These are phyloP conservation scores for Sebastes fasciatus DNA, from an alignment of 2,113 vertebrate species.

Conservation along the genomic window DNA sequence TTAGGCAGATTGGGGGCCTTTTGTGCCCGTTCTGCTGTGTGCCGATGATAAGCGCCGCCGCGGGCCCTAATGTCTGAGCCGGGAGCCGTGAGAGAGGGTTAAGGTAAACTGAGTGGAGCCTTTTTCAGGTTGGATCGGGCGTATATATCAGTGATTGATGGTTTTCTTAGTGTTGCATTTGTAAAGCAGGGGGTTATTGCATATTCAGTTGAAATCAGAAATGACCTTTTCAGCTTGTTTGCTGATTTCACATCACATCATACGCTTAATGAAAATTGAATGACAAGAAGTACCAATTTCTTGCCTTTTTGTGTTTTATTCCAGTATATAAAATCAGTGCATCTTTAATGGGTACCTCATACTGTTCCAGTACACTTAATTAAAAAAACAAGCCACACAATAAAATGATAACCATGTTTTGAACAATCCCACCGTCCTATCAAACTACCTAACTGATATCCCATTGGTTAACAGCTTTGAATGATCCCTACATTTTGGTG, in stretches of 20 bases:
- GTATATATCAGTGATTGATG: background rate
- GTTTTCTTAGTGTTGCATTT: background rate
- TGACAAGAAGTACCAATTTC: too few species aligned
- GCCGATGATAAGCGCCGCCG: constrained; percentile 77
- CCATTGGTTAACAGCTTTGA: background rate
- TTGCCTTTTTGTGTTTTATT: too few species aligned
- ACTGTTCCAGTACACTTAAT: background rate
- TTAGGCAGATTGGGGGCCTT: constrained; percentile 75
- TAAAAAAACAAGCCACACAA: background rate
- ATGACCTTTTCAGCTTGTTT: background rate
- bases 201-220: background rate
- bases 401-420: background rate
- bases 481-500: background rate
- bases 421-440: background rate
- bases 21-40: constrained; percentile 80
- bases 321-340: too few species aligned
- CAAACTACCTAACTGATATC: background rate
- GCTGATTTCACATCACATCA: background rate
- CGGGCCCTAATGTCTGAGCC: constrained; percentile 53
- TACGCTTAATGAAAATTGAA: too few species aligned
- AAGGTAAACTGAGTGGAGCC: constrained; percentile 30
- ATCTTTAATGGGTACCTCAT: background rate
- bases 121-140: background rate
- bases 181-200: background rate
- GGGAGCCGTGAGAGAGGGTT: constrained; percentile 26